Base-by-base conservation (phyloP, 1,140 invertebrate species). In the Bathynomus jamesi region DNA sequence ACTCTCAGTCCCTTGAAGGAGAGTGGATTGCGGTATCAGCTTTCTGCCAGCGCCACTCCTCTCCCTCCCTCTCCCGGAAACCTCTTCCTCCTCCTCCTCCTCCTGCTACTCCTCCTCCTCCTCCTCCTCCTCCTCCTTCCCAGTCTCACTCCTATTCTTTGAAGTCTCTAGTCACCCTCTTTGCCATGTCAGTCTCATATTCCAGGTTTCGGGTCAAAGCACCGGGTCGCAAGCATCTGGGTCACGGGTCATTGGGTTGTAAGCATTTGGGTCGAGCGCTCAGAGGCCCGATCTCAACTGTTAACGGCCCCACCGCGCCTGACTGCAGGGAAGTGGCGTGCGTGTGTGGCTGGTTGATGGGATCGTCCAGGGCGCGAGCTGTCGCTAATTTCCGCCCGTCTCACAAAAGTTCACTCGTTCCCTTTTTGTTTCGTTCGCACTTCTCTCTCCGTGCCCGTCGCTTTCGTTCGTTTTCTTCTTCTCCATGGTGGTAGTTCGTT, bases 311-410 rank as follows among this genome's bases (percentile, higher is more conserved):
- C 64, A 64, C 65, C 64, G 66, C 67, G 71, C 62, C 65, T 65
- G 67, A 73, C 62, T 69, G 71, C 67, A 69, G 71, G 65, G 71
- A 61, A 21, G 40, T 65, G 67, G 67, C 67, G 71, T 73, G 71
- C 71, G 71, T 73, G 66, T 73, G 71, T 46, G 71, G 67, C 67
- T 65, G 11, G 21, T n/a, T 68, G 71, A 73, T 69, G 71, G 67
- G 71, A 69, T 66, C 65, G 71, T 66, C 61, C 67, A 73, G 67
- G 67, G 65, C 66, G 71, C 61, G 71, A 73, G 71, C 71, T 73
- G 71, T 73, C 71, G 71, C 71, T 73, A 73, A 73, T 73, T 73
- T 73, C 71, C 71, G 71, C 71, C 67, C 62, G 62, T 69, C 67
- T 28, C 71, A 69, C 67, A 64, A 66, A 46, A 66, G 62, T 68